A percentile compares a stretch with the other conserved stretches of the same genome.
Evolutionary conservation across 2,888 invertebrate species (phyloP).

Genomic region (Mesorhabditis belari): DNA sequence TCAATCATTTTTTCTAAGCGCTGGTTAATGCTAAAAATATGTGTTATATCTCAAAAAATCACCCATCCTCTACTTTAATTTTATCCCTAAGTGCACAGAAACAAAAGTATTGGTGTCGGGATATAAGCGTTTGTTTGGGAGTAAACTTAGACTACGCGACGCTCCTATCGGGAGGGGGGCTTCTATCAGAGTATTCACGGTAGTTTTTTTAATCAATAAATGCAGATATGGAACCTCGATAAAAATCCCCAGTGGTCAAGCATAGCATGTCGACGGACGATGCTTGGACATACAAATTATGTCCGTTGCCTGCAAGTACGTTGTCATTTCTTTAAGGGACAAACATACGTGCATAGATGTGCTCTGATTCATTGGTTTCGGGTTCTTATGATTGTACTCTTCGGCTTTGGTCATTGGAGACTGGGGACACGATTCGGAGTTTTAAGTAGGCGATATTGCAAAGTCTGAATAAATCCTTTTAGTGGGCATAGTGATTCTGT

Average conservation of each 20-base stretch:
- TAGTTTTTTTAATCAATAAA: too few relatives aligned
- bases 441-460: conserved; percentile 48
- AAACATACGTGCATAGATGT: conserved; percentile 28
- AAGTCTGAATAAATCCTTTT: background rate
- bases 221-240: conserved; percentile 57
- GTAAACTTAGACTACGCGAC: too few relatives aligned
- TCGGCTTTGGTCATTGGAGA: conserved; percentile 58
- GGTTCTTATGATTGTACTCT: conserved; percentile 59
- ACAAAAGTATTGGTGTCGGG: too few relatives aligned
- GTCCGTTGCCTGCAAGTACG: conserved; percentile 59
- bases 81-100: too few relatives aligned
- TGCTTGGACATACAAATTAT: conserved; percentile 58
- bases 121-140: too few relatives aligned
- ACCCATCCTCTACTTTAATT: too few relatives aligned
- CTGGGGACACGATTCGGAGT: conserved; percentile 56
- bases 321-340: background rate
- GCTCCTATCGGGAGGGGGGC: too few relatives aligned
- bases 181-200: too few relatives aligned
- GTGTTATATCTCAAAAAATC: too few relatives aligned
- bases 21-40: too few relatives aligned
- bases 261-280: conserved; percentile 60
- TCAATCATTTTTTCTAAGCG: too few relatives aligned
- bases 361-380: conserved; percentile 57
- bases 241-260: conserved; percentile 58
- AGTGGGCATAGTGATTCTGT: conserved; percentile 58